Base-by-base conservation (phyloP, 2,888 invertebrate species). In the Odontocerum albicorne region DNA sequence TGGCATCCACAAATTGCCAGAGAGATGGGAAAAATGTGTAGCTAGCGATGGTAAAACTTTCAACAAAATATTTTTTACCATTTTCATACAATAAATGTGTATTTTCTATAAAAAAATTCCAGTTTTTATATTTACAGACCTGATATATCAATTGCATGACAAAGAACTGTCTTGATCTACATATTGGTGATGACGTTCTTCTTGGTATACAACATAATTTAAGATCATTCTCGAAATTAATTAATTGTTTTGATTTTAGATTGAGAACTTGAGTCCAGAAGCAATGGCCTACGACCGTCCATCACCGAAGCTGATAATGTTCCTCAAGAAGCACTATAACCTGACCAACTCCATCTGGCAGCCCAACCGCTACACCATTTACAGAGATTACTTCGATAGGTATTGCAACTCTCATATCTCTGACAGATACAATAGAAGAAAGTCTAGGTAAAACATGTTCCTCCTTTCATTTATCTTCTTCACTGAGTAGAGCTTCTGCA, bases 281-380 rank as follows among this genome's bases (percentile, higher is more conserved):
- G 47, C 51, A 10, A 61, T 61, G 61, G 61, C 61, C 7, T 61
- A 54, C 19, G 61, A 61, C 22, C 51, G 61, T 10, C 61, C 61
- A 2, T 61, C 61, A 1, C 53, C 55, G 12, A 61, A 61, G 35
- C 51, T 61, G 16, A 54, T 55, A 21, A 59, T 44, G 38, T 61
- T 61, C 32, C 56, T 61, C 12, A 36, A 46, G 36, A 61, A 58
- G 45, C 58, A 61, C 31, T 61, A 56, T 32, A 32, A 27, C 21
- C 43, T 61, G 21, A 47, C 42, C 21, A 46, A 61, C 19, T 40
- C 43, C 1, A 51, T 61, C 15, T 58, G 58, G 53, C 61, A 59
- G 19, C 61, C 61, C 20, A 61, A 61, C 46, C 35, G 61, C 32
- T 61, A 56, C 32, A 58, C 58, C 12, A 50, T 61, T 15, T 61